Evolutionary conservation across 2,797 vertebrate genomes (phyloP).

Genomic region (Arnoldichthys spilopterus): DNA sequence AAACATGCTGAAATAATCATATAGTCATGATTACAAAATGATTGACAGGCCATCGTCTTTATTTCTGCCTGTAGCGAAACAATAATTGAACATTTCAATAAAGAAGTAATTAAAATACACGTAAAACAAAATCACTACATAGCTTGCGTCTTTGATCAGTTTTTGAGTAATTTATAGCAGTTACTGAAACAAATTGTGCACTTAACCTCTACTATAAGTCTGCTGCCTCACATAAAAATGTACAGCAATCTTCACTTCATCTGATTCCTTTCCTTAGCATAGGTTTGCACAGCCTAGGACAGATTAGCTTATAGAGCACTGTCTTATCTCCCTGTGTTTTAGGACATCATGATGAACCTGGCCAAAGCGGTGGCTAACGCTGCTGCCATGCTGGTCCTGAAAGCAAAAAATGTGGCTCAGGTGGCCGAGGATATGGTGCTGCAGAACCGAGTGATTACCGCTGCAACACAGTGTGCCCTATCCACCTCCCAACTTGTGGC

Average conservation of each 20-base stretch:
- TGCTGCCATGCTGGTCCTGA: constrained; percentile 96
- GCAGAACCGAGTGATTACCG: constrained; percentile 97
- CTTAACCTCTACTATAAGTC: constrained; percentile 20
- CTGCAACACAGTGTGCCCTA: constrained; percentile 96
- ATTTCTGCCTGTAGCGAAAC: no score
- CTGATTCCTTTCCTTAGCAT: constrained; percentile 51
- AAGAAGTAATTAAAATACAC: no score
- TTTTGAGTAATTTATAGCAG: not conserved
- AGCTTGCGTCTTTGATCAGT: no score
- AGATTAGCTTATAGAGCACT: not conserved
- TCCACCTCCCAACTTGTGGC: constrained; percentile 98
- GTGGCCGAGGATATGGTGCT: constrained; percentile 92
- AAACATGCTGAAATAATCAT: no score
- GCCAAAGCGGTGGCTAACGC: constrained; percentile 99
- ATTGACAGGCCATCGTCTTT: no score
- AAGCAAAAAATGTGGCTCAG: constrained; percentile 98
- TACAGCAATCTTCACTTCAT: not conserved
- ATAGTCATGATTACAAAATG: no score
- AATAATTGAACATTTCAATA: no score
- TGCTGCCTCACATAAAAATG: constrained; percentile 22
- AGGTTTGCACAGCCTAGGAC: constrained; percentile 52
- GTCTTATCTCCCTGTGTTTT: constrained; percentile 56
- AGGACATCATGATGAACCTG: constrained; percentile 98
- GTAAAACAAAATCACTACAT: no score
- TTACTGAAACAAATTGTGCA: not conserved